Conservation (phyloP, 1,140 invertebrate genomes). For the Dinothrombium tinctorium region DNA sequence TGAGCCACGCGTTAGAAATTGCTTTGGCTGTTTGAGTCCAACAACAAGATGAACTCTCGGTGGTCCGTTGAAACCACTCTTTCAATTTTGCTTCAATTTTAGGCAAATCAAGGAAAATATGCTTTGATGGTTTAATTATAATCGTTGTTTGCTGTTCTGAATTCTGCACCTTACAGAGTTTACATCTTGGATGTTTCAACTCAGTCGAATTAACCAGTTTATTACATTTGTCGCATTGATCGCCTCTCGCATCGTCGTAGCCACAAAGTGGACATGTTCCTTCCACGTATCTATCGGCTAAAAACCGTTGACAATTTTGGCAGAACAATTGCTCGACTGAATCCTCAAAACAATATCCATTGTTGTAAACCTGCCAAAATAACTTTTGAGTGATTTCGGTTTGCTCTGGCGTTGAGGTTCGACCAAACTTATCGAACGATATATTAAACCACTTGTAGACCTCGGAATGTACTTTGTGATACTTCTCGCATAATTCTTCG, state of each 20-base stretch:
- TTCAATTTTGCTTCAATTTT: slow-evolving; percentile 40
- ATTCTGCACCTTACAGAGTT: no score
- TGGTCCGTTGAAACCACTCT: slow-evolving; percentile 40
- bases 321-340: slow-evolving; percentile 79
- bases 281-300: slow-evolving; percentile 71
- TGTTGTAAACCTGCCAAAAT: slow-evolving; percentile 56
- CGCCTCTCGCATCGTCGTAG: slow-evolving; percentile 82
- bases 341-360: slow-evolving; percentile 58
- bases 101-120: slow-evolving; percentile 80
- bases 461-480: slow-evolving; percentile 55
- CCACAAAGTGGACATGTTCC: slow-evolving; percentile 84
- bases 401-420: slow-evolving; percentile 80
- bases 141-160: slow-evolving; percentile 42
- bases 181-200: slow-evolving; percentile 66
- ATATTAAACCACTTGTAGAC: slow-evolving; percentile 98
- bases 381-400: slow-evolving; percentile 63
- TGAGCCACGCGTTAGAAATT: slow-evolving; percentile 71
- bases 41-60: slow-evolving; percentile 23
- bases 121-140: slow-evolving; percentile 47
- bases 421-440: slow-evolving; percentile 85
- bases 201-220: slow-evolving; percentile 88
- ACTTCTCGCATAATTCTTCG: slow-evolving; percentile 90
- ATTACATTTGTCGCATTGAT: slow-evolving; percentile 96
- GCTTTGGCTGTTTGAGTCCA: slow-evolving; percentile 77
- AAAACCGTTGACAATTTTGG: slow-evolving; percentile 53